phyloP scores from a whole-genome alignment of 1,140 invertebrate genomes.

The Delia radicum region DNA sequence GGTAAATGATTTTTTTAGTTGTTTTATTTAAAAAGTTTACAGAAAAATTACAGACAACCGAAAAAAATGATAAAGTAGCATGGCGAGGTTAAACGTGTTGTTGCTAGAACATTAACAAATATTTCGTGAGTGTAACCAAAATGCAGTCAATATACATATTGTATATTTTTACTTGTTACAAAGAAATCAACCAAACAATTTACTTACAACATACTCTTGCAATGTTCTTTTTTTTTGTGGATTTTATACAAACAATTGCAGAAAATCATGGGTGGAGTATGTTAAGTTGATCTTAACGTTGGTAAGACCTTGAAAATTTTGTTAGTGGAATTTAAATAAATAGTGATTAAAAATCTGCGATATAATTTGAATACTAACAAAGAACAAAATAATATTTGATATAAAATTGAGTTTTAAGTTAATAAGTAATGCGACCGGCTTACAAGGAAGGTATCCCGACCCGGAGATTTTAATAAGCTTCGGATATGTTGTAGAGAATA shows the following conservation, averaged over 20 bases:
- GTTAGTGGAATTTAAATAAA: too few relatives aligned
- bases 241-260: neutral
- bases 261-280: too few relatives aligned
- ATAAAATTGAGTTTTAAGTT: too few relatives aligned
- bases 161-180: neutral
- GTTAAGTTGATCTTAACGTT: neutral
- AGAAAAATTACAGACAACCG: neutral
- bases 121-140: constrained; percentile 16
- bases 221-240: neutral
- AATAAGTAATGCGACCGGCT: too few relatives aligned
- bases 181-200: neutral
- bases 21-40: neutral
- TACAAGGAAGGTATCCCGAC: too few relatives aligned
- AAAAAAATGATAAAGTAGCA: neutral
- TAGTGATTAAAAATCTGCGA: too few relatives aligned
- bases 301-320: neutral
- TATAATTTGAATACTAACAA: too few relatives aligned
- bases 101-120: constrained; percentile 4
- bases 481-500: too few relatives aligned
- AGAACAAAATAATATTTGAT: too few relatives aligned
- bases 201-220: neutral
- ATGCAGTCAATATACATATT: neutral
- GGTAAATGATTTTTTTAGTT: neutral
- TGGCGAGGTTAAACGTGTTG: constrained; percentile 12
- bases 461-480: too few relatives aligned